Evolutionary conservation across 2,113 vertebrate species (phyloP), one percentile per base, ranked within the genome.

Genomic region (Megaleporinus macrocephalus): DNA sequence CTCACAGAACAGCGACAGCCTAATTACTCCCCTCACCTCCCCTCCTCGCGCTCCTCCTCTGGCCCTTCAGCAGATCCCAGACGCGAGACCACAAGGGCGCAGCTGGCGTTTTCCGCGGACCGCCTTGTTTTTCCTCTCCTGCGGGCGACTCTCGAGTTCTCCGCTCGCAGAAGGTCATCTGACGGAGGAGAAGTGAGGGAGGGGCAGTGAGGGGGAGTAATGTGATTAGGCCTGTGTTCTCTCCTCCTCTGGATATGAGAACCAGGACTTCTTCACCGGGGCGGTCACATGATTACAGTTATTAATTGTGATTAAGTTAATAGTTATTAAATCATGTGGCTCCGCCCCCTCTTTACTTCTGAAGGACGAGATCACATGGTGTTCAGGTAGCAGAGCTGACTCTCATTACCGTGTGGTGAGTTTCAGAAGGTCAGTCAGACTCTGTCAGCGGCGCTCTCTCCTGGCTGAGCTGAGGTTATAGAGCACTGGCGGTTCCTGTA

Each of bases 71-170:
- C 62, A 51, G 63, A 76, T 53, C 62, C 65, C 78, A 71, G 78
- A 80, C 76, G 73, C 71, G 59, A 41, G 51, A 62, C 22, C 63
- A 27, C 57, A 33, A 55, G 75, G 53, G 51, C 41, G 11, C 81
- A 77, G 74, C 74, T 78, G 81, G 24, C 57, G 29, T 57, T 76
- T 73, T 69, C 33, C 27, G 62, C 61, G 26, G 57, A n/a, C n/a
- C 57, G 22, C 2, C 0, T 36, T 75, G 49, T 29, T 33, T 51
- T 70, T 53, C 76, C 59, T 71, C 47, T 74, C 53, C 13, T 24
- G 15, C n/a, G 81, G 73, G 53, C 6, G 65, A 36, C 61, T 79
- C 49, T 61, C 51, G 33, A 59, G 63, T 44, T 76, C 66, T 53
- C 41, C 68, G 49, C 26, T 15, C 71, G 44, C 44, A 41, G 26